A percentile compares a stretch with the other conserved stretches of the same genome.
phyloP scores from a whole-genome alignment of 2,797 vertebrate species.

The Anniella stebbinsi region DNA sequence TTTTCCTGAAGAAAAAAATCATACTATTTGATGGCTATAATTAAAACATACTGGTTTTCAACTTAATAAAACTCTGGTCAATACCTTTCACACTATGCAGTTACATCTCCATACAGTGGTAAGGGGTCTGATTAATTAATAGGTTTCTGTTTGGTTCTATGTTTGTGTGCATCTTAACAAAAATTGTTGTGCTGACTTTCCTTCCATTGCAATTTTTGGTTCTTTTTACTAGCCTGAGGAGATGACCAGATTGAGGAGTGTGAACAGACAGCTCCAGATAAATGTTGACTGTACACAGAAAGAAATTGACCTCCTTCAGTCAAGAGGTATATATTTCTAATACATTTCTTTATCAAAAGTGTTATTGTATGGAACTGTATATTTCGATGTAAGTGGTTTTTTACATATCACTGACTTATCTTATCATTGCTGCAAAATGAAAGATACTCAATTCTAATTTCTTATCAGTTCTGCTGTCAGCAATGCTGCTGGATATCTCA shows the following conservation, averaged over 20 bases:
- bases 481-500: background rate
- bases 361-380: background rate
- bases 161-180: background rate
- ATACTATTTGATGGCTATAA: background rate
- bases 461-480: conserved; percentile 8
- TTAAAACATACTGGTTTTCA: background rate
- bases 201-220: conserved; percentile 73
- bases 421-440: background rate
- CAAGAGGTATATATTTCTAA: conserved; percentile 87
- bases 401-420: background rate
- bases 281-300: conserved; percentile 98
- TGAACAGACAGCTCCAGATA: conserved; percentile 98
- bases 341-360: conserved; percentile 1
- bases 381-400: background rate
- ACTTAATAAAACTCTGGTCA: background rate
- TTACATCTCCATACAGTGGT: background rate
- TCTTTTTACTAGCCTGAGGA: conserved; percentile 92
- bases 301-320: conserved; percentile 96
- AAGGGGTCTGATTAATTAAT: background rate
- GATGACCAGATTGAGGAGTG: conserved; percentile 95
- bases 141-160: background rate
- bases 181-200: conserved; percentile 65
- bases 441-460: background rate
- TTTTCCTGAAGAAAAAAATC: background rate
- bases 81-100: background rate